Base-by-base conservation (phyloP, 2,113 vertebrate genomes). In the Callaeas wilsoni region DNA sequence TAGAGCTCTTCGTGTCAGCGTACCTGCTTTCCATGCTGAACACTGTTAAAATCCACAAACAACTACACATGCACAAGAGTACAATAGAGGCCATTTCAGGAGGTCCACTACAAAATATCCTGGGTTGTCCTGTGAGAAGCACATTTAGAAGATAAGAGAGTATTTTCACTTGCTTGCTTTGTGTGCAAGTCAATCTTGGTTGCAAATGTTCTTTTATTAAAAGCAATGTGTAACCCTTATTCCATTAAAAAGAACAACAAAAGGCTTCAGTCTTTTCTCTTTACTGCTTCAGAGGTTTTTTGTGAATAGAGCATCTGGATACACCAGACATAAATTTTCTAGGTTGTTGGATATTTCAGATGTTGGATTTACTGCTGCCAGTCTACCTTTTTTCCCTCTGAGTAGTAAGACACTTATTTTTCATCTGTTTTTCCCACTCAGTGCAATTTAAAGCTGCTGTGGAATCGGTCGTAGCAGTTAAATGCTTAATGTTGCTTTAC, bases 91-190 rank as follows among this genome's bases (percentile, higher is more conserved):
- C 22, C 6, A 5, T 84, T 83, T 86, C 30, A 46, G 57, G 32
- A 47, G 10, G 10, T 46, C 21, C 7, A 2, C 69, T 91, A 9
- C n/a, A 53, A 39, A 86, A 57, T 33, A 78, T 33, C 6, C 9
- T 26, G 19, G 6, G 4, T 74, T 92, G 17, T 65, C 23, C 26
- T 50, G 23, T 67, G 39, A 74, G 30, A 70, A 81, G 21, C 27
- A n/a, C 0, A 0, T 19, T 81, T 44, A 21, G 27, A 80, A 67
- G 50, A 41, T 7, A 20, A 20, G 7, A 68, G 25, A 20, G 18
- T 79, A 3, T 41, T 26, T 67, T 56, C 20, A 29, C 12, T 74
- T 82, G 18, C 37, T 55, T 57, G 15, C 26, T 85, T 56, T 73
- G 25, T 63, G 35, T 50, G 16, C 20, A 32, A 64, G 41, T 68